Evolutionary conservation across 2,888 invertebrate species (phyloP), one percentile per base, ranked within the genome.

Genomic region (Dichetophora obliterata): DNA sequence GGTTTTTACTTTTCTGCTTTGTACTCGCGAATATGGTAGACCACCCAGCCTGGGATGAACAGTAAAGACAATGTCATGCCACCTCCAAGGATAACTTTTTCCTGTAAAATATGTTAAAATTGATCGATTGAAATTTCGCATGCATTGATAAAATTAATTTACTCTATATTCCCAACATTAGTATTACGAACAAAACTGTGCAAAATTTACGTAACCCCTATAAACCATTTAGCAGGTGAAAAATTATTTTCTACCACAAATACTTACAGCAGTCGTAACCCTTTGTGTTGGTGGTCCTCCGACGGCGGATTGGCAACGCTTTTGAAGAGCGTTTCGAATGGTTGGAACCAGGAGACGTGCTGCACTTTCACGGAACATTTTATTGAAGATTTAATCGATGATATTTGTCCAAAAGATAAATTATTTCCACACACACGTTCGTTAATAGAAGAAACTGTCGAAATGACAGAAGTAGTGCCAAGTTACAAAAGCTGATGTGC

Each of bases 281-380:
- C 86, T 85, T 57, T 86, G 79, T 5, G 86, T 87, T 65, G 89
- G 88, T 76, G 89, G 89, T 6, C 88, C 88, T 11, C 86, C 84
- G 8, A 89, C 81, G 24, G 85, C 89, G 34, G 89, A 88, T 81
- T 88, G 86, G 76, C 81, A 85, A 63, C 89, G 86, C 54, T 81
- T 83, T 82, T 89, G 89, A 77, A 87, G 68, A 31, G 85, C 83
- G 77, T 81, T 86, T 31, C 89, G 87, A 65, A 88, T 82, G 68
- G 85, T 82, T 75, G 89, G 89, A 66, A 85, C 81, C 82, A 89
- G 82, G 34, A 89, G 81, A 77, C 86, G 85, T 76, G 86, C 84
- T 78, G 86, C 86, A 75, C 83, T 85, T 77, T 84, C 85, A 83
- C 82, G 85, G 80, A 89, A 85, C 88, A 88, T 88, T 80, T 83